A percentile compares a stretch with the other conserved stretches of the same genome.
Conservation (phyloP, 2,888 invertebrate species). For the Tetrapedia diversipes region DNA sequence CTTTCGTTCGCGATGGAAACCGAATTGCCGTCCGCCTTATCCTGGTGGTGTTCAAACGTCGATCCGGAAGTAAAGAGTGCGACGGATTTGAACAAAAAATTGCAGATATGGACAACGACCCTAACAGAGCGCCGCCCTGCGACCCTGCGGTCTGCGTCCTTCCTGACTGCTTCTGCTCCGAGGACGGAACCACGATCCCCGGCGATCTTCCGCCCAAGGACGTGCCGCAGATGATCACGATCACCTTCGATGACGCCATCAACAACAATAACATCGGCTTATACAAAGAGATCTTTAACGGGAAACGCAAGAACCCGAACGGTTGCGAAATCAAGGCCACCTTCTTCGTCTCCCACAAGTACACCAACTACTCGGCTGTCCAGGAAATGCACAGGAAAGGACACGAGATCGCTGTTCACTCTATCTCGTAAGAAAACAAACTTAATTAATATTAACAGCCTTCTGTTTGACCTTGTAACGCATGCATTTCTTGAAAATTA, state of each 20-base stretch:
- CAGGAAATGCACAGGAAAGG: constrained; percentile 96
- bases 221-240: constrained; percentile 96
- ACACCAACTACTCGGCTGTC: constrained; percentile 96
- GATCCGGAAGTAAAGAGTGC: background rate
- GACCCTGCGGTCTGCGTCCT: constrained; percentile 93
- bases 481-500: no score
- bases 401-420: constrained; percentile 96
- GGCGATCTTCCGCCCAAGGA: constrained; percentile 92
- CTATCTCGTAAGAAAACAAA: constrained; percentile 91
- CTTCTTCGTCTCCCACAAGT: constrained; percentile 96
- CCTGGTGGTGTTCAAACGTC: background rate
- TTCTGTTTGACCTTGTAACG: no score
- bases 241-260: constrained; percentile 97
- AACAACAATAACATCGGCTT: constrained; percentile 97
- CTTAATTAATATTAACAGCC: background rate
- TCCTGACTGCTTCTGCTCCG: constrained; percentile 97
- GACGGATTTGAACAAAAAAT: background rate
- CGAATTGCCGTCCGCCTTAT: no score
- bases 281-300: constrained; percentile 96
- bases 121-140: constrained; percentile 95
- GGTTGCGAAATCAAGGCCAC: constrained; percentile 97
- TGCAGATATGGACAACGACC: constrained; percentile 95
- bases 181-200: constrained; percentile 94
- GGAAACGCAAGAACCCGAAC: constrained; percentile 95
- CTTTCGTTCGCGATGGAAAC: no score